Evolutionary conservation across 2,888 invertebrate species (phyloP).

Genomic region (Ennomos quercinarius): DNA sequence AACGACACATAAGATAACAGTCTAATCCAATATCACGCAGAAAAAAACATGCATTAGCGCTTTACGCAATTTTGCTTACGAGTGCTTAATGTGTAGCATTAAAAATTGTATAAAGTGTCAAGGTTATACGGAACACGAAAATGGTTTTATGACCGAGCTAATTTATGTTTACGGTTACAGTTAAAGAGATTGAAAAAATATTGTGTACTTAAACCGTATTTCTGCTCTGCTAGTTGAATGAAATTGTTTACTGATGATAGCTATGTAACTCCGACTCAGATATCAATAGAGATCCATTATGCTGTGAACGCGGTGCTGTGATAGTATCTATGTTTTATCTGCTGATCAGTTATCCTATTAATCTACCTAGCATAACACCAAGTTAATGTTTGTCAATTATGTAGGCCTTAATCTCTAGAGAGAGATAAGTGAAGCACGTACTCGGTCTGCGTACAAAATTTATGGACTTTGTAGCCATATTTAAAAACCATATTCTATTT

Average conservation of each 20-base stretch:
- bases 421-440: constrained; percentile 30
- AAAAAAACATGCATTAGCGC: constrained; percentile 76
- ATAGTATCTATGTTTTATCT: constrained; percentile 33
- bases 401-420: constrained; percentile 35
- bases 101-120: constrained; percentile 58
- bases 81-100: constrained; percentile 56
- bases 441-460: constrained; percentile 16
- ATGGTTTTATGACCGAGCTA: constrained; percentile 42
- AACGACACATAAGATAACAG: constrained; percentile 76
- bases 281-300: constrained; percentile 12
- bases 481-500: constrained; percentile 18
- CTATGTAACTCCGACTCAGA: neutral
- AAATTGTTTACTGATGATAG: constrained; percentile 12
- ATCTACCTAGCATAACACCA: constrained; percentile 37
- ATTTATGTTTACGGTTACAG: constrained; percentile 34
- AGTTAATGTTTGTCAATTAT: constrained; percentile 38
- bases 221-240: constrained; percentile 19
- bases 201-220: constrained; percentile 15
- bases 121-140: constrained; percentile 57
- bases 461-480: constrained; percentile 13
- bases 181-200: constrained; percentile 19
- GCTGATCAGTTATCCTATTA: constrained; percentile 41
- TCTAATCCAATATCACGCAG: constrained; percentile 78
- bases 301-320: constrained; percentile 14
- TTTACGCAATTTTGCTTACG: constrained; percentile 54